These are phyloP conservation scores for Irena cyanogastra DNA, from an alignment of 2,113 vertebrate species.

Conservation along the genomic window DNA sequence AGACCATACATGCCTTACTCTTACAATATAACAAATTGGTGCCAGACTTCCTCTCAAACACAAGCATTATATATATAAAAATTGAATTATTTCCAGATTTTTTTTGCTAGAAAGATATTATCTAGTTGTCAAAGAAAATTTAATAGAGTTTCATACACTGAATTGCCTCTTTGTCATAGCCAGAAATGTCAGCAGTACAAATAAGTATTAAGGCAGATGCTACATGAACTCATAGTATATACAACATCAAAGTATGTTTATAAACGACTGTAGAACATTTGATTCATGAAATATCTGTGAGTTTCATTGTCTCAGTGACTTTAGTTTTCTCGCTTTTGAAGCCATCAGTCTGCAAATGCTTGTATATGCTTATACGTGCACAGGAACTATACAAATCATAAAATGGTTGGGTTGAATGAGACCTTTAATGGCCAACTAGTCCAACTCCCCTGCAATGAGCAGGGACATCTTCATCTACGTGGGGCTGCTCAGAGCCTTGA, in stretches of 20 bases:
- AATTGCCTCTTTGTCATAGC: neutral
- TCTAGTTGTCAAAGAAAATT: neutral
- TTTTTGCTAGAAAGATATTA: neutral
- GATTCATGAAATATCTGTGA: neutral
- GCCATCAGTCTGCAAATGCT: neutral
- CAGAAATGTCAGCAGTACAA: neutral
- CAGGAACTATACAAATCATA: neutral
- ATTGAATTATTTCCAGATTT: neutral
- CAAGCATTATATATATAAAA: neutral
- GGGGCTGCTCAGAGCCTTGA: neutral
- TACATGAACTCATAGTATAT: neutral
- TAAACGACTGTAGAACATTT: neutral
- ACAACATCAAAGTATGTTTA: neutral
- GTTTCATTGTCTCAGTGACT: neutral
- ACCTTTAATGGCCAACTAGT: neutral
- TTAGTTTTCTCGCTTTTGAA: neutral
- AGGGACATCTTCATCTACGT: neutral
- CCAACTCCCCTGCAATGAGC: neutral
- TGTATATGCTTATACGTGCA: neutral
- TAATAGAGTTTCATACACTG: neutral
- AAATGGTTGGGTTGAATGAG: neutral
- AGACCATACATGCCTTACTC: accelerated
- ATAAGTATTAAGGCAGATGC: neutral
- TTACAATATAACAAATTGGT: neutral
- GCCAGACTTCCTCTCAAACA: neutral